Evolutionary conservation across 2,113 vertebrate genomes (phyloP).

Genomic region (Psettodes erumei): DNA sequence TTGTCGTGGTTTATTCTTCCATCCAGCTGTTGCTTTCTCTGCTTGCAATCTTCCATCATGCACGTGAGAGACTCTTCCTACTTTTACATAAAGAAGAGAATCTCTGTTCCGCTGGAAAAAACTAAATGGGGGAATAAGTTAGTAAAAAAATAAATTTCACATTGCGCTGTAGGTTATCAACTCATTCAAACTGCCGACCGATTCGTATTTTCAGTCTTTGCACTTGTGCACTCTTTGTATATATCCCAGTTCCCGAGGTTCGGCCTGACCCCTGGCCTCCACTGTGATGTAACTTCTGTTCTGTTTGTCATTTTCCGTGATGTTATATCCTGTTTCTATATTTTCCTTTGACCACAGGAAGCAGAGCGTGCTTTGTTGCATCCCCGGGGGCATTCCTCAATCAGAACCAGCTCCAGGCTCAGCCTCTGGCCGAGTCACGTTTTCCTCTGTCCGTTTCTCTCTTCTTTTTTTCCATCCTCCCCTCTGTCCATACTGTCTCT

Average conservation of each 20-base stretch:
- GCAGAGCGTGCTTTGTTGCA: conserved; percentile 46
- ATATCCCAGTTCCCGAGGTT: conserved; percentile 41
- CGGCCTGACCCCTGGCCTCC: conserved; percentile 56
- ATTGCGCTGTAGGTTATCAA: too few species aligned
- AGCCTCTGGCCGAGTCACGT: conserved; percentile 20
- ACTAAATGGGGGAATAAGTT: too few species aligned
- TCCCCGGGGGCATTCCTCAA: conserved; percentile 61
- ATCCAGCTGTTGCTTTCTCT: too few species aligned
- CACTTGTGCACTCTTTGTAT: too few species aligned
- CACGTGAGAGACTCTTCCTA: too few species aligned
- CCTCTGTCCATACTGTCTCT: background rate
- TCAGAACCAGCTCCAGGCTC: conserved; percentile 61
- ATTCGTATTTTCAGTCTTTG: conserved; percentile 4
- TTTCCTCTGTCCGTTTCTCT: conserved; percentile 27
- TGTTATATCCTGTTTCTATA: conserved; percentile 76
- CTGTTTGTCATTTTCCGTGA: conserved; percentile 76
- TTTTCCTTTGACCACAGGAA: conserved; percentile 76
- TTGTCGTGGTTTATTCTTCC: too few species aligned
- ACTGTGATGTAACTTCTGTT: conserved; percentile 57
- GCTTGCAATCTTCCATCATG: too few species aligned
- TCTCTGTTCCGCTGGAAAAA: too few species aligned
- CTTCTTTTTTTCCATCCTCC: background rate
- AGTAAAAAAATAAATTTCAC: too few species aligned
- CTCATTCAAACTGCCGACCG: background rate
- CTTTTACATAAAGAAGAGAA: too few species aligned